phyloP scores from a whole-genome alignment of 2,113 vertebrate species.

The Rhea americana region DNA sequence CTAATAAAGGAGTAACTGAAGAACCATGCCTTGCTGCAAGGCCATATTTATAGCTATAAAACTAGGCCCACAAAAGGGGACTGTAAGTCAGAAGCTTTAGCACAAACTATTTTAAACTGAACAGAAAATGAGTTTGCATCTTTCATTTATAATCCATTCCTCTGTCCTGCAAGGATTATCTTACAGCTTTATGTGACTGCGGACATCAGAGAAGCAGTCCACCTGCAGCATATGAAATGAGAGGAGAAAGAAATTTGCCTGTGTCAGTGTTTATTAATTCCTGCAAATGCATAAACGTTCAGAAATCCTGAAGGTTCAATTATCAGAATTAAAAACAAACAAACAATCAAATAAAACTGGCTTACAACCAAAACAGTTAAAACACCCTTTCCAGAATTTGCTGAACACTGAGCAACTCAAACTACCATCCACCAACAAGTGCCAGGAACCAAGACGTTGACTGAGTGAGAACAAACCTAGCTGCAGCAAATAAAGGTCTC shows the following conservation, averaged over 20 bases:
- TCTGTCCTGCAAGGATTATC: not conserved
- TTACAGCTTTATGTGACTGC: not conserved
- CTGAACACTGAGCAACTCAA: not conserved
- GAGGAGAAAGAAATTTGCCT: not conserved
- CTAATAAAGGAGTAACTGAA: not conserved
- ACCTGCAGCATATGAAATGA: accelerated
- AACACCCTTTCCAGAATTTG: not conserved
- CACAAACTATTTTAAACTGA: not conserved
- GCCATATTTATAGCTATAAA: not conserved
- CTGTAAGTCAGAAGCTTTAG: not conserved
- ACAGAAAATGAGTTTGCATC: not conserved
- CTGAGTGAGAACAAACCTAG: not conserved
- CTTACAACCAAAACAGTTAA: not conserved
- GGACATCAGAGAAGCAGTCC: not conserved
- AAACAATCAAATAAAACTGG: accelerated
- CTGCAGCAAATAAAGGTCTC: not conserved
- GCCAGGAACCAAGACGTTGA: not conserved
- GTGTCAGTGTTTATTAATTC: accelerated
- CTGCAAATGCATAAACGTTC: not conserved
- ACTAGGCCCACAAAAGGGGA: not conserved
- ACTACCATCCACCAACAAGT: not conserved
- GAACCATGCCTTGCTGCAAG: not conserved
- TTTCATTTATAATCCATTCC: not conserved
- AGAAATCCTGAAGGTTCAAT: not conserved
- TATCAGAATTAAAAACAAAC: not conserved